phyloP scores from a whole-genome alignment of 1,140 invertebrate species.

The Heliothis virescens region DNA sequence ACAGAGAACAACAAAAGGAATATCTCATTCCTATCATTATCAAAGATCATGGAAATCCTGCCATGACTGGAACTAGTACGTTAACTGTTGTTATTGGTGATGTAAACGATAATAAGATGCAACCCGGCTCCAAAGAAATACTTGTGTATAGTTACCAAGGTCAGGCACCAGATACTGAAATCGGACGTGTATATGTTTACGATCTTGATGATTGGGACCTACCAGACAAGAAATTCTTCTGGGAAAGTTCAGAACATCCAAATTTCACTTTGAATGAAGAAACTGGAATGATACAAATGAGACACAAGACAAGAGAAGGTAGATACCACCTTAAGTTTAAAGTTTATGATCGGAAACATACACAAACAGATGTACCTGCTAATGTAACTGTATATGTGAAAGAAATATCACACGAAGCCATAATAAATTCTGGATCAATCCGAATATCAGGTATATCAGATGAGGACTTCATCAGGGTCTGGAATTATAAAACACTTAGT shows the following conservation, averaged over 20 bases:
- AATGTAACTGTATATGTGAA: slow-evolving; percentile 97
- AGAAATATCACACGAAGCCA: slow-evolving; percentile 97
- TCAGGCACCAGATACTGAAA: slow-evolving; percentile 95
- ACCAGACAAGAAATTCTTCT: slow-evolving; percentile 98
- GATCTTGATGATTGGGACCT: slow-evolving; percentile 99
- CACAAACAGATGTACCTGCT: slow-evolving; percentile 95
- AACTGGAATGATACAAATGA: slow-evolving; percentile 98
- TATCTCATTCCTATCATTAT: slow-evolving; percentile 98
- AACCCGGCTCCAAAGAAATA: slow-evolving; percentile 97
- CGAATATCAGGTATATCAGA: slow-evolving; percentile 97
- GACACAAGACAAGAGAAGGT: slow-evolving; percentile 95
- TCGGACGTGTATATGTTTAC: slow-evolving; percentile 98
- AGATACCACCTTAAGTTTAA: slow-evolving; percentile 95
- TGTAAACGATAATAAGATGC: slow-evolving; percentile 99
- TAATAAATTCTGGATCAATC: slow-evolving; percentile 97
- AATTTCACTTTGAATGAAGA: slow-evolving; percentile 96
- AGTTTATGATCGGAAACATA: slow-evolving; percentile 97
- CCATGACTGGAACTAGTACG: slow-evolving; percentile 97
- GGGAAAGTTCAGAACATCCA: slow-evolving; percentile 93
- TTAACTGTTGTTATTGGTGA: slow-evolving; percentile 98
- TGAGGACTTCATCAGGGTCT: slow-evolving; percentile 97
- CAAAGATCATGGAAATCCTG: slow-evolving; percentile 94
- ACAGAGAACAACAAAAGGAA: slow-evolving; percentile 98
- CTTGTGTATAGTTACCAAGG: slow-evolving; percentile 99
- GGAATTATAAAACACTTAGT: slow-evolving; percentile 95